phyloP scores from a whole-genome alignment of 1,140 invertebrate species.

The Stegodyphus mimosarum region DNA sequence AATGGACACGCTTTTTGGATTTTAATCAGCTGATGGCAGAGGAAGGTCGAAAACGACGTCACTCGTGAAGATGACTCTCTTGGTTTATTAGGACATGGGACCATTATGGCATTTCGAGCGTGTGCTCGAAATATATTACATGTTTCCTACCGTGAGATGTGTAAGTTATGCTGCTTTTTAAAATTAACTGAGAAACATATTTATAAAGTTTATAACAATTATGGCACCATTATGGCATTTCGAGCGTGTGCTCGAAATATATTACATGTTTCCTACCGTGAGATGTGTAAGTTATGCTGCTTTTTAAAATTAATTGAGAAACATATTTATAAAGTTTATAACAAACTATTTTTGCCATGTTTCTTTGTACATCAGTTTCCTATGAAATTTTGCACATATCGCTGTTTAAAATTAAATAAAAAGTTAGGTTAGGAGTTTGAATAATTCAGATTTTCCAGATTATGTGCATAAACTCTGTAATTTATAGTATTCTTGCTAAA shows the following conservation, averaged over 20 bases:
- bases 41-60: conserved; percentile 31
- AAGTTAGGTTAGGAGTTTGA: neutral
- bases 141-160: too few relatives aligned
- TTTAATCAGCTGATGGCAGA: conserved; percentile 52
- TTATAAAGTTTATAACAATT: too few relatives aligned
- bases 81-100: conserved; percentile 2
- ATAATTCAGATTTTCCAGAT: neutral
- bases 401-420: too few relatives aligned
- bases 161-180: too few relatives aligned
- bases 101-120: conserved; percentile 7
- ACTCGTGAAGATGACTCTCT: conserved; percentile 19
- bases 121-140: neutral
- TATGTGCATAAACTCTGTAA: neutral
- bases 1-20: conserved; percentile 40
- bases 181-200: too few relatives aligned
- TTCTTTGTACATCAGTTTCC: too few relatives aligned
- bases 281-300: too few relatives aligned
- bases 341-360: too few relatives aligned
- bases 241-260: neutral
- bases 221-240: conserved; percentile 10
- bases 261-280: too few relatives aligned
- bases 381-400: too few relatives aligned
- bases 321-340: too few relatives aligned
- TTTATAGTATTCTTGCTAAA: neutral
- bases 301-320: too few relatives aligned